A percentile compares a stretch with the other conserved stretches of the same genome.
phyloP scores from a whole-genome alignment of 2,113 vertebrate genomes.

The Charadrius vociferus region DNA sequence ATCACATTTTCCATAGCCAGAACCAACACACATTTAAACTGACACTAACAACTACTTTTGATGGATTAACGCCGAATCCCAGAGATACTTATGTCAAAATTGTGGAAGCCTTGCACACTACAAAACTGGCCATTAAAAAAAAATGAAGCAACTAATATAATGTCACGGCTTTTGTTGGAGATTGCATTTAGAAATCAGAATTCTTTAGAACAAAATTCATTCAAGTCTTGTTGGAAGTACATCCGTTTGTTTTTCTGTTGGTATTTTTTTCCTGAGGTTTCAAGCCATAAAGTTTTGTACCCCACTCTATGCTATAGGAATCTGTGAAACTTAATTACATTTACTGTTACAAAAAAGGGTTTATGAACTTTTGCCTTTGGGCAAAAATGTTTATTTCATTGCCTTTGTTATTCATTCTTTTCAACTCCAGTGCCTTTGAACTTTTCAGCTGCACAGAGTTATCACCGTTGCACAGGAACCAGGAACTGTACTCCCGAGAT shows the following conservation, averaged over 20 bases:
- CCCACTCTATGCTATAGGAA: conserved; percentile 76
- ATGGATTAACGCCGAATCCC: neutral
- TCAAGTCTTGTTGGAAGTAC: conserved; percentile 49
- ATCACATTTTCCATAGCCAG: conserved; percentile 1
- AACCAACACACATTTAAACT: conserved; percentile 12
- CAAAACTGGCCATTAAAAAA: neutral
- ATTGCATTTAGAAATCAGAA: conserved; percentile 37
- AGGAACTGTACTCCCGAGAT: conserved; percentile 73
- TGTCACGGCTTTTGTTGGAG: conserved; percentile 17
- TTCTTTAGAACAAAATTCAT: conserved; percentile 46
- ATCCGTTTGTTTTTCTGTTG: conserved; percentile 66
- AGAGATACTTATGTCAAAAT: neutral
- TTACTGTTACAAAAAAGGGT: conserved; percentile 82
- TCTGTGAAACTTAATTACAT: conserved; percentile 86
- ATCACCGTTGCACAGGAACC: conserved; percentile 82
- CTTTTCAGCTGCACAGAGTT: conserved; percentile 85
- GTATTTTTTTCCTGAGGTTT: conserved; percentile 66
- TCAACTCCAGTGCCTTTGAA: conserved; percentile 84
- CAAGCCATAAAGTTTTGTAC: conserved; percentile 71
- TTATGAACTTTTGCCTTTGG: conserved; percentile 85
- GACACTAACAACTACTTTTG: conserved; percentile 1
- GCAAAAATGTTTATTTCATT: conserved; percentile 87
- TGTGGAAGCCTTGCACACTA: neutral
- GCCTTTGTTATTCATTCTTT: conserved; percentile 84
- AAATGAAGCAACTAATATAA: neutral